Percentiles rank a stretch among this genome's conserved stretches.
These are phyloP conservation scores for Astur gentilis DNA, from an alignment of 2,113 vertebrate genomes.

Conservation along the genomic window DNA sequence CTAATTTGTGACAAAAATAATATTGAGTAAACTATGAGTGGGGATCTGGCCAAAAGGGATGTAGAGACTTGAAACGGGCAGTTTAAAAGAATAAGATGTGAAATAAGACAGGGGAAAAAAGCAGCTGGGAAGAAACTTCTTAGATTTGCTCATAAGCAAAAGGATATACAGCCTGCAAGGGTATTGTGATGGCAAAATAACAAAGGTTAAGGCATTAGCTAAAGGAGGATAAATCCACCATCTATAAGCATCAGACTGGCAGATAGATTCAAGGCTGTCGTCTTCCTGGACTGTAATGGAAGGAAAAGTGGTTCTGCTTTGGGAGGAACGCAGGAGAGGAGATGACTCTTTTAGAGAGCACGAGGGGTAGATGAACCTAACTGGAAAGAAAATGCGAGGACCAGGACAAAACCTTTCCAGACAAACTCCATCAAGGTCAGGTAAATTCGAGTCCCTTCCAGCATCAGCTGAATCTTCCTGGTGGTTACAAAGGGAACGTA, in stretches of 20 bases:
- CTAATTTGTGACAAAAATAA: neutral
- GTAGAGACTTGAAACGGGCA: neutral
- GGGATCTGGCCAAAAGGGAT: neutral
- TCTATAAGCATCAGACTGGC: neutral
- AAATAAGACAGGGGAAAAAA: neutral
- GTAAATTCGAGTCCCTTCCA: neutral
- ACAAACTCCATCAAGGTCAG: conserved; percentile 1
- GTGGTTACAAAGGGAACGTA: neutral
- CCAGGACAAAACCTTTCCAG: neutral
- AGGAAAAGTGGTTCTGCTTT: neutral
- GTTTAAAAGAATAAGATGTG: neutral
- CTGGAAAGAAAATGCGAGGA: neutral
- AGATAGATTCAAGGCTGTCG: neutral
- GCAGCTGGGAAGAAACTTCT: neutral
- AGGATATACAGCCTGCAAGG: neutral
- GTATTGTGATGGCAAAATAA: neutral
- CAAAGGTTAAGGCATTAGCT: neutral
- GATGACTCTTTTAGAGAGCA: neutral
- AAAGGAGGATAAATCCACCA: neutral
- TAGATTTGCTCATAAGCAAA: neutral
- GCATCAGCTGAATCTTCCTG: neutral
- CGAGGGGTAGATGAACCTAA: neutral
- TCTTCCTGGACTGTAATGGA: neutral
- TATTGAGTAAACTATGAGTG: neutral
- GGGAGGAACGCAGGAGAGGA: neutral